Conservation (phyloP, 2,888 invertebrate genomes). For the Drosophila differens region DNA sequence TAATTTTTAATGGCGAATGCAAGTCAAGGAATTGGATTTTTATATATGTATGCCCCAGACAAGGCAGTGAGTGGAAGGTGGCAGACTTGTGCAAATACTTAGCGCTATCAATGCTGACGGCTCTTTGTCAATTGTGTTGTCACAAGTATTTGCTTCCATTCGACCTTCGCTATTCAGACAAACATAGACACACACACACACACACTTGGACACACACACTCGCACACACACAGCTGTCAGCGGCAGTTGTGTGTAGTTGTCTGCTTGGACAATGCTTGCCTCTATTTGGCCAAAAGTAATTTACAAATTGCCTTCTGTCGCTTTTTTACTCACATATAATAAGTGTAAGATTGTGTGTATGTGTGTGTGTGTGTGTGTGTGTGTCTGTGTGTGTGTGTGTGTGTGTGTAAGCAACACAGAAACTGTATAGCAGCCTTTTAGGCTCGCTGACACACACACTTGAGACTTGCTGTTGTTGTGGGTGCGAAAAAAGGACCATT, state of each 20-base stretch:
- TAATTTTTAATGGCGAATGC: conserved; percentile 36
- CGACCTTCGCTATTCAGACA: conserved; percentile 47
- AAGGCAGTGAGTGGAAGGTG: background rate
- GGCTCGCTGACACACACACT: background rate
- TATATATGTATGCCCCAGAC: background rate
- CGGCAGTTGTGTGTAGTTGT: conserved; percentile 51
- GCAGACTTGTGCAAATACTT: conserved; percentile 20
- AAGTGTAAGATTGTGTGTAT: conserved; percentile 7
- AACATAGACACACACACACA: conserved; percentile 12
- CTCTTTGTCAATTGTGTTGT: conserved; percentile 48
- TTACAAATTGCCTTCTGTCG: conserved; percentile 54
- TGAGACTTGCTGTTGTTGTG: background rate
- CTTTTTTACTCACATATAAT: conserved; percentile 40
- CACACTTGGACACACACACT: background rate
- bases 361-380: background rate
- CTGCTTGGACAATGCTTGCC: conserved; percentile 44
- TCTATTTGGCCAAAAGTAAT: conserved; percentile 54
- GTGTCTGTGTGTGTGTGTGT: background rate
- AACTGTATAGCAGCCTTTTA: conserved; percentile 39
- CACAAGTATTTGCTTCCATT: conserved; percentile 46
- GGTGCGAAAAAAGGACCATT: conserved; percentile 25
- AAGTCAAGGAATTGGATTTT: conserved; percentile 20
- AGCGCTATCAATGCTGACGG: conserved; percentile 43
- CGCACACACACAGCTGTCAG: conserved; percentile 42
- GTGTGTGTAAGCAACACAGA: conserved; percentile 25